These are phyloP conservation scores for Caerostris extrusa DNA, from an alignment of 1,140 invertebrate species.

Conservation along the genomic window DNA sequence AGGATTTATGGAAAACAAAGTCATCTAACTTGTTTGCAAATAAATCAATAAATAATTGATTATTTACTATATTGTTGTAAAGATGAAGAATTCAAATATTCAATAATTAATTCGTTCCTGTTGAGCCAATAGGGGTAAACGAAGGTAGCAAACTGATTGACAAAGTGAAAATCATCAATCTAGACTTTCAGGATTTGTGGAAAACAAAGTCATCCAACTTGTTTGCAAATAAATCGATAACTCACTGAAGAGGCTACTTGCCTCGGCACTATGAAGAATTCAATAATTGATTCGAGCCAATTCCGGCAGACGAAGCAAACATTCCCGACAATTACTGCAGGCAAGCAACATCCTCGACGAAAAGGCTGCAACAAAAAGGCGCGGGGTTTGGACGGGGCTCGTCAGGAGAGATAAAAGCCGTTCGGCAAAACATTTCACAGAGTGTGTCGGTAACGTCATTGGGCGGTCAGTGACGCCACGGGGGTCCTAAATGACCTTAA, in stretches of 20 bases:
- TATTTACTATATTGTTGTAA: background rate
- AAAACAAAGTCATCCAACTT: background rate
- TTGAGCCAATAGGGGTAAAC: background rate
- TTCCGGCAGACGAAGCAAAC: background rate
- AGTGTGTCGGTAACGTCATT: conserved; percentile 37
- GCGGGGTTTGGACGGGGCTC: background rate
- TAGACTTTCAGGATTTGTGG: too few species aligned
- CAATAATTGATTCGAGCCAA: conserved; percentile 7
- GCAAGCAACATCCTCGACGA: background rate
- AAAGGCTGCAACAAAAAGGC: background rate
- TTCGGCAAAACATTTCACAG: background rate
- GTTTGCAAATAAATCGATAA: background rate
- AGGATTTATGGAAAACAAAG: too few species aligned
- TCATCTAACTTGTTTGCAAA: background rate
- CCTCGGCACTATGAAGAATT: background rate
- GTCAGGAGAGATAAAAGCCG: background rate
- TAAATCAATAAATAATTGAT: background rate
- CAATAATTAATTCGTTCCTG: background rate
- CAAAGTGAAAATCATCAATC: too few species aligned
- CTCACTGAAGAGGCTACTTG: background rate
- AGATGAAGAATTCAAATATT: background rate
- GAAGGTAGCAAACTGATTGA: too few species aligned
- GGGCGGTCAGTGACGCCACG: conserved; percentile 8
- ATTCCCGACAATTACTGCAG: background rate
- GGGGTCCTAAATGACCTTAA: conserved; percentile 25